phyloP scores from a whole-genome alignment of 2,113 vertebrate species.

The Sclerurus mexicanus region DNA sequence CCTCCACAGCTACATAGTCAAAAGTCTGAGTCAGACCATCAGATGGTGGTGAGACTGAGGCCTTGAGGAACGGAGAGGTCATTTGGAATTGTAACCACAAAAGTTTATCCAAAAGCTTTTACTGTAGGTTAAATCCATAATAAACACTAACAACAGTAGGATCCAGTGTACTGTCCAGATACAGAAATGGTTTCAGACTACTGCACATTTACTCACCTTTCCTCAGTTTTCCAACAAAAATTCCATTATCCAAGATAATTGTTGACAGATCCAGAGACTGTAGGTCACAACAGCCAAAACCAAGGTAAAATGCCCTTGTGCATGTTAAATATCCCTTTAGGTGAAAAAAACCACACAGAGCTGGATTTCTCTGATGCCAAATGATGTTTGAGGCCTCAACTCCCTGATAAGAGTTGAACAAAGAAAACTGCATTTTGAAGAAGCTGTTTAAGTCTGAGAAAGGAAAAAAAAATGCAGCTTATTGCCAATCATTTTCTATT shows the following conservation, averaged over 20 bases:
- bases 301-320: background rate
- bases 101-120: background rate
- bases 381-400: background rate
- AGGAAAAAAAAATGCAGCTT: background rate
- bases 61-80: background rate
- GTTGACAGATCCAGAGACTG: background rate
- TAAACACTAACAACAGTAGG: background rate
- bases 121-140: background rate
- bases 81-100: background rate
- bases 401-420: background rate
- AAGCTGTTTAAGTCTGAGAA: background rate
- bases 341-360: background rate
- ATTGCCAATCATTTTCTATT: background rate
- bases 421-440: background rate
- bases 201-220: background rate
- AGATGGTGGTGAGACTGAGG: background rate
- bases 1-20: background rate
- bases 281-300: background rate
- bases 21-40: background rate
- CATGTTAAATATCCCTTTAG: background rate
- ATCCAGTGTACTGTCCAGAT: background rate
- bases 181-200: background rate
- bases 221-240: background rate
- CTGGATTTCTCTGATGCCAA: background rate
- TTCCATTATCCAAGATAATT: background rate